Evolutionary conservation across 2,797 vertebrate genomes (phyloP), one percentile per base, ranked within the genome.

Genomic region (Heliangelus exortis): DNA sequence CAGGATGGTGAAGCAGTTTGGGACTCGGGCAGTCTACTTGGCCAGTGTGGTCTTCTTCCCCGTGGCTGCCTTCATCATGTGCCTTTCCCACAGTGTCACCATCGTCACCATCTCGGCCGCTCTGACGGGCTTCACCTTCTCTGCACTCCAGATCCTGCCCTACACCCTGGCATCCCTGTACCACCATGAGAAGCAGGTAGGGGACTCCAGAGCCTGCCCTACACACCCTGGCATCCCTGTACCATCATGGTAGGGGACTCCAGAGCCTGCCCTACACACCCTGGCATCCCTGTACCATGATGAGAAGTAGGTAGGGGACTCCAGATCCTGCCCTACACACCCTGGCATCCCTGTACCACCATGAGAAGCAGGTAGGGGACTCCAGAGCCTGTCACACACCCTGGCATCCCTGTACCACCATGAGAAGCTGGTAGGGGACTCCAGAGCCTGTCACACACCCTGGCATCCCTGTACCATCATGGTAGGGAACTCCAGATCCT

Each of bases 241-340:
- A 33, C 33, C 33, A 33, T 33, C 33, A 33, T 33, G 33, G 33
- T 33, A 33, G 33, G 33, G 33, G 33, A 33, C 33, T 33, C 33
- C 33, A 33, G 33, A 33, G 33, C 33, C 33, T 33, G 33, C 33
- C 33, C 33, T 33, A 33, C 33, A 33, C 33, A 33, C 33, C 33
- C 33, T 33, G 33, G 33, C 33, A 33, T 33, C 33, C 33, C 33
- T 33, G 33, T 33, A 33, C 33, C 33, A 33, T 33, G 33, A 33
- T 33, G n/a, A n/a, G n/a, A n/a, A n/a, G n/a, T n/a, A n/a, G 7
- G 33, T 33, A 33, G 33, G 33, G 33, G 33, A 4, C 97, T 99
- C 58, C 98, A 99, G 96, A 98, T 98, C 90, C 96, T 99, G 93
- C 98, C 98, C 0, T 99, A n/a, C n/a, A 98, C 95, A 98, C 98